Conservation (phyloP, 2,888 invertebrate species). For the Neoascia interrupta region DNA sequence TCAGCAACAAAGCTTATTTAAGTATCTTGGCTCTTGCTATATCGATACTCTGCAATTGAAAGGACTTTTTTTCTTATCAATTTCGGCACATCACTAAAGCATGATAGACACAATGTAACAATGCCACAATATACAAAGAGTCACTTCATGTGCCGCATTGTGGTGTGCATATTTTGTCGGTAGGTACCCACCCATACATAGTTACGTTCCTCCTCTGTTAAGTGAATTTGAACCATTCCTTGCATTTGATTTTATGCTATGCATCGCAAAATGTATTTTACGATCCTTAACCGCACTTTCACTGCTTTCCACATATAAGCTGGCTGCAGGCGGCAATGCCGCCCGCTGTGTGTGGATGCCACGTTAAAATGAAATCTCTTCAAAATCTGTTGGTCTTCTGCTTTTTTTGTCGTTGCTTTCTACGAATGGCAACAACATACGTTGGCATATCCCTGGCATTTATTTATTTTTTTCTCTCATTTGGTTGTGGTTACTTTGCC, state of each 20-base stretch:
- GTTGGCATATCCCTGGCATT: background rate
- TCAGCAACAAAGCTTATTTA: no score
- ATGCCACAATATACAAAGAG: no score
- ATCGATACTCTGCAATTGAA: no score
- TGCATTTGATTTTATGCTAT: background rate
- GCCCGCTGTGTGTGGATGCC: background rate
- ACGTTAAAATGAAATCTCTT: constrained; percentile 40
- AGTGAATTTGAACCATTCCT: no score
- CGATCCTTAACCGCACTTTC: constrained; percentile 31
- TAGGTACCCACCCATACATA: no score
- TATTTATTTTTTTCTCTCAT: constrained; percentile 39
- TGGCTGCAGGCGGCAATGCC: background rate
- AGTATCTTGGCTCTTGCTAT: no score
- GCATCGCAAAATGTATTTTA: constrained; percentile 38
- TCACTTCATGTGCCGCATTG: no score
- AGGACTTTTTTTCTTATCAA: no score
- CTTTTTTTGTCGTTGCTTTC: constrained; percentile 13
- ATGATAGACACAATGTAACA: no score
- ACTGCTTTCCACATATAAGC: background rate
- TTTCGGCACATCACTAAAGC: no score
- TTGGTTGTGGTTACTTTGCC: constrained; percentile 46
- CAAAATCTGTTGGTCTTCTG: constrained; percentile 18
- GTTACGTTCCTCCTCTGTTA: no score
- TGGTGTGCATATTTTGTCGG: no score
- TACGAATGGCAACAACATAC: constrained; percentile 1